Conservation (phyloP, 2,113 vertebrate species). For the Eulacestoma nigropectus region DNA sequence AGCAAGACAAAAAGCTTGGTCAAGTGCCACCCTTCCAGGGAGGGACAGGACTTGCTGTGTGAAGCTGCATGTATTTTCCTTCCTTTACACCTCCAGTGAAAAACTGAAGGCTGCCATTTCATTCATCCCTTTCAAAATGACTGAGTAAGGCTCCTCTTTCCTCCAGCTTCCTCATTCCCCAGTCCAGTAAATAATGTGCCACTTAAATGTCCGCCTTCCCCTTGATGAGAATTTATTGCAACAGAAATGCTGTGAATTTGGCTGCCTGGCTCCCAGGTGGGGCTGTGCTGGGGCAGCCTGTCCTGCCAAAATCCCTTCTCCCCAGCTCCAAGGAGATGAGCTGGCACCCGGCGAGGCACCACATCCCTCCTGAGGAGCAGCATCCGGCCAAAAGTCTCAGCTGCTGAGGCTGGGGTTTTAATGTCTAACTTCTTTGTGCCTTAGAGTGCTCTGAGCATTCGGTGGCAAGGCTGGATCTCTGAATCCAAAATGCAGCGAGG, state of each 20-base stretch:
- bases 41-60: neutral
- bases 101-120: neutral
- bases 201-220: neutral
- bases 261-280: neutral
- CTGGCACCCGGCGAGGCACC: neutral
- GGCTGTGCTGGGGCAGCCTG: neutral
- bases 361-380: neutral
- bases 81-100: neutral
- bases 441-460: neutral
- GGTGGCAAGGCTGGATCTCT: neutral
- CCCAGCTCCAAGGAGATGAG: neutral
- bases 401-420: neutral
- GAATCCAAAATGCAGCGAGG: neutral
- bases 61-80: neutral
- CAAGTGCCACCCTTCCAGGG: neutral
- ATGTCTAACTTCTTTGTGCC: neutral
- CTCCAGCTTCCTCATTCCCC: neutral
- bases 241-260: neutral
- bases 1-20: neutral
- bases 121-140: neutral
- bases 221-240: neutral
- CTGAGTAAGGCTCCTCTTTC: neutral
- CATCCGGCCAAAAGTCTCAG: neutral
- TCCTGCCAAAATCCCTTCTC: neutral
- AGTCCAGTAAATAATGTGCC: neutral